Conservation (phyloP, 2,113 vertebrate species). For the Ammodytes marinus region DNA sequence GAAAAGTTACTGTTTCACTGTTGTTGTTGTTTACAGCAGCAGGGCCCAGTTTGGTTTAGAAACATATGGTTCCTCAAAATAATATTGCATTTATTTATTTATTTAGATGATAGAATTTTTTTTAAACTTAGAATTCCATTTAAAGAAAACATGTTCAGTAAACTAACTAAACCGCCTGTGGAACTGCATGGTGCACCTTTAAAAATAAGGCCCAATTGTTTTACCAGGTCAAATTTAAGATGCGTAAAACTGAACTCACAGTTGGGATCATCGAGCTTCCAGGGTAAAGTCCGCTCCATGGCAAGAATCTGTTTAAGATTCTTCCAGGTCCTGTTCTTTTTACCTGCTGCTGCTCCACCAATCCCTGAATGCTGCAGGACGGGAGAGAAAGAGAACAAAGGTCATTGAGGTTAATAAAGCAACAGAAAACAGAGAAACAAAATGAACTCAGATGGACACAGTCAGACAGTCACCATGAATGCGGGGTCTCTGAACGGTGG, state of each 20-base stretch:
- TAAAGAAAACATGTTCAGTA: too few species aligned
- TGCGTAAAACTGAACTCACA: conserved; percentile 85
- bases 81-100: too few species aligned
- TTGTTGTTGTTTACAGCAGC: too few species aligned
- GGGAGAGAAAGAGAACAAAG: neutral
- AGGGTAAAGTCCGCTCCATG: conserved; percentile 94
- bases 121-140: too few species aligned
- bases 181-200: too few species aligned
- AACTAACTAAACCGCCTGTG: too few species aligned
- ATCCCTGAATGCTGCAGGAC: conserved; percentile 92
- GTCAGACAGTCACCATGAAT: conserved; percentile 87
- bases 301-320: conserved; percentile 98
- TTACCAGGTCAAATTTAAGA: neutral
- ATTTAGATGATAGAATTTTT: too few species aligned
- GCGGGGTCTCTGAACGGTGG: conserved; percentile 93
- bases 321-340: conserved; percentile 99
- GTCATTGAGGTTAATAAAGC: neutral
- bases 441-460: neutral
- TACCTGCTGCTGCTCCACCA: conserved; percentile 95
- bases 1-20: too few species aligned
- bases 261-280: conserved; percentile 95
- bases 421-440: neutral
- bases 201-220: neutral
- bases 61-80: too few species aligned
- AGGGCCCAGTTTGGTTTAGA: too few species aligned